Conservation (phyloP, 2,888 invertebrate species). For the Drosophila bunnanda region DNA sequence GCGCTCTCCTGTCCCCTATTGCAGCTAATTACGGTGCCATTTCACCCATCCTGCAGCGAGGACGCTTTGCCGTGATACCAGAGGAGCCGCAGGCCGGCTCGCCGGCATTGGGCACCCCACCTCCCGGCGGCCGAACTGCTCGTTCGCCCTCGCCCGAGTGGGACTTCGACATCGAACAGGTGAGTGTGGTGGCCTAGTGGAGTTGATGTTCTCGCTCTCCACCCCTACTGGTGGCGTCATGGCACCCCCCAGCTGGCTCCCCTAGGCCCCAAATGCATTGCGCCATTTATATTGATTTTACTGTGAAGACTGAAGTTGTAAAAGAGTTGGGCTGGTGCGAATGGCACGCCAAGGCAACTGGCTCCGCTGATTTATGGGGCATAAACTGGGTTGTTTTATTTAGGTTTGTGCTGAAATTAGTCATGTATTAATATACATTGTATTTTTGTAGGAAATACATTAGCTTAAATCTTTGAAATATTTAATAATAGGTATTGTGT, state of each 20-base stretch:
- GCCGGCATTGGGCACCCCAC: constrained; percentile 81
- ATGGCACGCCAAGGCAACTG: constrained; percentile 14
- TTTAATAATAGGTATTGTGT: not conserved
- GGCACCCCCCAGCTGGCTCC: constrained; percentile 13
- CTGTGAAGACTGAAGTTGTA: constrained; percentile 33
- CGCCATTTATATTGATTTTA: constrained; percentile 75
- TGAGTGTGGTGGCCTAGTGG: constrained; percentile 58
- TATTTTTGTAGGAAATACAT: not conserved
- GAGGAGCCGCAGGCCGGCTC: constrained; percentile 85
- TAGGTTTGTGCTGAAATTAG: not conserved
- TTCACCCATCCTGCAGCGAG: constrained; percentile 84
- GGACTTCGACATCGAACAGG: constrained; percentile 85
- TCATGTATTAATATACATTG: not conserved
- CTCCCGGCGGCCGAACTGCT: constrained; percentile 60
- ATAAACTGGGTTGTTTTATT: not conserved
- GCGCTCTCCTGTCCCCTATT: constrained; percentile 35
- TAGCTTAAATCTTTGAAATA: not conserved
- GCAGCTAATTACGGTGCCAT: constrained; percentile 84
- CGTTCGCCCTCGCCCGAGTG: constrained; percentile 85
- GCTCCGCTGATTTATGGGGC: constrained; percentile 1
- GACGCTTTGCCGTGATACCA: constrained; percentile 85
- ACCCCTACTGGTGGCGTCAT: constrained; percentile 53
- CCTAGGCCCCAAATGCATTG: constrained; percentile 54
- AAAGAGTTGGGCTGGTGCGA: constrained; percentile 38
- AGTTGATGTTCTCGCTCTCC: constrained; percentile 1